Evolutionary conservation across 2,888 invertebrate species (phyloP).

Genomic region (Orthosia incerta): DNA sequence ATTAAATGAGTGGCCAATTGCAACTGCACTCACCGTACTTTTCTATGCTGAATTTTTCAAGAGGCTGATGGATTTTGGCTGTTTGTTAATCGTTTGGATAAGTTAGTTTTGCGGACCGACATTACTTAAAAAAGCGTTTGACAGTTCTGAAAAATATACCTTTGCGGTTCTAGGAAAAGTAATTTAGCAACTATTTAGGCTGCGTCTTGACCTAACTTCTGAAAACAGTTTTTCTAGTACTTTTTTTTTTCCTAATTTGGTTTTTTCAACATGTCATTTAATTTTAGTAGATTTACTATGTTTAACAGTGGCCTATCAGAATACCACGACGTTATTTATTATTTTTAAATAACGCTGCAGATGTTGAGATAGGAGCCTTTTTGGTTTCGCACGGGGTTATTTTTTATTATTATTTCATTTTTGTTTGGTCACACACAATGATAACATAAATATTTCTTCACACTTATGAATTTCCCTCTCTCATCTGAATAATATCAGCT

Average conservation of each 20-base stretch:
- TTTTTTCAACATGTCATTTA: neutral
- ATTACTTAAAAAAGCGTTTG: neutral
- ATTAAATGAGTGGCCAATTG: conserved; percentile 23
- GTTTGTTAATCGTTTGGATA: neutral
- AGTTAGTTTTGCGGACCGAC: neutral
- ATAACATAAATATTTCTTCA: no score
- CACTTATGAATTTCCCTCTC: neutral
- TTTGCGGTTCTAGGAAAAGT: neutral
- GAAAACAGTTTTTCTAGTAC: neutral
- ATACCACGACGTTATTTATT: no score
- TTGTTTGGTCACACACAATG: no score
- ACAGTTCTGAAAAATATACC: neutral
- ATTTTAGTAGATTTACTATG: neutral
- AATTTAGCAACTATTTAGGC: neutral
- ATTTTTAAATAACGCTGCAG: no score
- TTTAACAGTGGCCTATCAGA: no score
- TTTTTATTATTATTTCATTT: no score
- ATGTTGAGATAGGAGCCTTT: no score
- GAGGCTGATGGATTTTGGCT: conserved; percentile 15
- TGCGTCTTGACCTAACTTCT: neutral
- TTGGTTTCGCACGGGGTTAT: no score
- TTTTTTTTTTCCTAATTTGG: neutral
- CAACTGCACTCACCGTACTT: conserved; percentile 19
- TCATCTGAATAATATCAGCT: conserved; percentile 15
- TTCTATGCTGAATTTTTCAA: conserved; percentile 29